Base-by-base conservation (phyloP, 1,140 invertebrate species). In the Ceratina australensis region DNA sequence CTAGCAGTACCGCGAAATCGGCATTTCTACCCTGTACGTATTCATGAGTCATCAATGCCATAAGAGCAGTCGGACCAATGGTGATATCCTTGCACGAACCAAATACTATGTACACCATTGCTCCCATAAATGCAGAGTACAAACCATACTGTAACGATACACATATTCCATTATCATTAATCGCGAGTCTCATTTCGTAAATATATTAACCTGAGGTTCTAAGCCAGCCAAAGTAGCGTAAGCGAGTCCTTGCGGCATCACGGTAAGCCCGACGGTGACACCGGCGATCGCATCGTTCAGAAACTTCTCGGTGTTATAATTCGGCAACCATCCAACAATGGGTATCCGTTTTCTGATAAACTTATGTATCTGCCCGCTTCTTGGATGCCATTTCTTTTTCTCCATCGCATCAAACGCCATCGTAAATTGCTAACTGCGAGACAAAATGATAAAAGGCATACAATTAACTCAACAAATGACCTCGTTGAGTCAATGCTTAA, bases 21-120 rank as follows among this genome's bases (percentile, higher is more conserved):
- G 93, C 92, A 87, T 95, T 95, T 79, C 94, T 93, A 26, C 93
- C 94, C 73, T 94, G 92, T 63, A 95, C 94, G 89, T 95, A 95
- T 80, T 96, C 94, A 82, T 95, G 94, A 1, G 96, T 97, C 95
- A 97, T 96, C 15, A 97, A 91, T 1, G 96, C 95, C 93, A 97
- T 95, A 24, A 98, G 92, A 0, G 97, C 96, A 0, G 96, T 97
- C 0, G 97, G 97, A 18, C 97, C 97, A 80, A 98, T 95, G 0
- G 97, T 98, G 71, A 98, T 96, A 89, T 98, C 97, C 85, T 97
- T 97, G 86, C 97, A 97, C 5, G 96, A 97, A 24, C 98, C 98
- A 83, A 98, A 95, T 69, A 98, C 86, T 63, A 95, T 95, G 91
- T 98, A 99, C n/a, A 98, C 93, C 89, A 98, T 97, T 82, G 96